Conservation (phyloP, 2,888 invertebrate species). For the Calameuta pallipes region DNA sequence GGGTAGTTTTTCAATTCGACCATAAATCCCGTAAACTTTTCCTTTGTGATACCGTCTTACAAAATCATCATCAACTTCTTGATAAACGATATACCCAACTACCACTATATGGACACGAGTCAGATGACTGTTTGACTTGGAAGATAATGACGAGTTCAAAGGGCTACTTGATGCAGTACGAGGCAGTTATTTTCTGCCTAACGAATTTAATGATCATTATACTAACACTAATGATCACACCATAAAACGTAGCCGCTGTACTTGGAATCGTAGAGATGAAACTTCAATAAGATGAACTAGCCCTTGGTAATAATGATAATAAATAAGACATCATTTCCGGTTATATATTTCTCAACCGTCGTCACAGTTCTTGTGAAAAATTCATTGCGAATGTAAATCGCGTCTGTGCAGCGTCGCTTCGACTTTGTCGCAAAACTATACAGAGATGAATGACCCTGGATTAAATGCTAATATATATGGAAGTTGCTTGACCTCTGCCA, state of each 20-base stretch:
- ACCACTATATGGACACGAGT: background rate
- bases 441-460: background rate
- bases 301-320: slow-evolving; percentile 38
- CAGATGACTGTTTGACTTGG: background rate
- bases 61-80: background rate
- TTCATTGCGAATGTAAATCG: background rate
- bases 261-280: slow-evolving; percentile 42
- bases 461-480: background rate
- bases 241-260: slow-evolving; percentile 50
- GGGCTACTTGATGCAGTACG: slow-evolving; percentile 6
- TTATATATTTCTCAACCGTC: slow-evolving; percentile 18
- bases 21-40: background rate
- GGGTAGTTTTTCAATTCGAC: background rate
- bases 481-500: background rate
- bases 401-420: background rate
- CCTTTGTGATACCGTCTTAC: background rate
- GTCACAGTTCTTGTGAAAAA: background rate
- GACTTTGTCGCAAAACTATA: background rate
- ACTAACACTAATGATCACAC: slow-evolving; percentile 47
- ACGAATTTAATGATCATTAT: slow-evolving; percentile 49
- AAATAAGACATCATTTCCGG: slow-evolving; percentile 39
- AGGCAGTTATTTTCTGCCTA: slow-evolving; percentile 2
- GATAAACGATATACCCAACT: background rate
- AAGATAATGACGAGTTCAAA: background rate
- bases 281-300: slow-evolving; percentile 34